Evolutionary conservation across 2,888 invertebrate species (phyloP).

Genomic region (Pyrrhosoma nymphula): DNA sequence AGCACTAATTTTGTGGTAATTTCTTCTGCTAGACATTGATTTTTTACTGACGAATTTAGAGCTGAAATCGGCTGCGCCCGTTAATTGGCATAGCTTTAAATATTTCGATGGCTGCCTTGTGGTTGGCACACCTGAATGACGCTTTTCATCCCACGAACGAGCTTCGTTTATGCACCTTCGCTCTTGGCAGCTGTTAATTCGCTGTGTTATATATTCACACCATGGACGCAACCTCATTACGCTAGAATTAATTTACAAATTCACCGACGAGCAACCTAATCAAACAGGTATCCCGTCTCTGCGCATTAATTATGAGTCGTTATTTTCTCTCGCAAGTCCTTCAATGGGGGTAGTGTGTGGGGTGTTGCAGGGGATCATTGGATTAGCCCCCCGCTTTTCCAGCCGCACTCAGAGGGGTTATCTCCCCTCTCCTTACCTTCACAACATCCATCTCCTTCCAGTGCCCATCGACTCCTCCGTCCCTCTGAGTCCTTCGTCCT

Average conservation of each 20-base stretch:
- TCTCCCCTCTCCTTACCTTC: not conserved
- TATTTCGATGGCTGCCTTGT: too few relatives aligned
- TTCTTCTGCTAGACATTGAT: too few relatives aligned
- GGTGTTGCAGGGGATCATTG: not conserved
- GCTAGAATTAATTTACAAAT: not conserved
- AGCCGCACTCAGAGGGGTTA: not conserved
- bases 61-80: too few relatives aligned
- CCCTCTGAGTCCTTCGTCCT: not conserved
- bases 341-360: not conserved
- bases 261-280: not conserved
- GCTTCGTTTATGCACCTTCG: not conserved
- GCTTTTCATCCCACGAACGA: not conserved
- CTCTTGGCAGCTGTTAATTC: not conserved
- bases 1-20: too few relatives aligned
- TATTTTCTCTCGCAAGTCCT: not conserved
- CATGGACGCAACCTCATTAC: not conserved
- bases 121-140: not conserved
- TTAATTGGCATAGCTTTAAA: too few relatives aligned
- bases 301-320: not conserved
- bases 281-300: not conserved
- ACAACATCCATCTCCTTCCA: not conserved
- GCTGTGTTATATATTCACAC: not conserved
- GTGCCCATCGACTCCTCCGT: not conserved
- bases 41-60: too few relatives aligned
- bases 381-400: not conserved